A percentile compares a stretch with the other conserved stretches of the same genome.
These are phyloP conservation scores for Enteromius viviparus DNA, from an alignment of 2,797 vertebrate genomes.

Conservation along the genomic window DNA sequence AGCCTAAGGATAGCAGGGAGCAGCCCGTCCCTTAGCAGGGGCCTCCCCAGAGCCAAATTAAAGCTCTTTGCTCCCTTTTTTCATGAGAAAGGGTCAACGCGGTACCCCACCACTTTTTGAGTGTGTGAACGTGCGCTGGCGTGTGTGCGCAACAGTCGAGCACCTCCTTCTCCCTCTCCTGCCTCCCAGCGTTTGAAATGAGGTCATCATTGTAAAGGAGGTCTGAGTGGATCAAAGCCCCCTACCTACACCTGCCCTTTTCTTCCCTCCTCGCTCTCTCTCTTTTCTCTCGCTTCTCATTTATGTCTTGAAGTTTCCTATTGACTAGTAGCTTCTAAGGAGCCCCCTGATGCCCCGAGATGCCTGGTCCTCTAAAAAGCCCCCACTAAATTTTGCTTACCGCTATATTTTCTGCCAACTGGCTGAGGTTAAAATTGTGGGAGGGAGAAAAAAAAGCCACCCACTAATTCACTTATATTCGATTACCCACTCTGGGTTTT, in stretches of 20 bases:
- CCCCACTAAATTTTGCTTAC: constrained; percentile 59
- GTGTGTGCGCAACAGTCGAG: constrained; percentile 58
- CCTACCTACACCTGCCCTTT: constrained; percentile 80
- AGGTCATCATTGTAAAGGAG: constrained; percentile 83
- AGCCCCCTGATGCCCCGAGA: constrained; percentile 57
- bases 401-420: constrained; percentile 52
- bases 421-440: constrained; percentile 53
- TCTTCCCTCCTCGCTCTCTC: constrained; percentile 64
- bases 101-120: constrained; percentile 58
- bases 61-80: constrained; percentile 63
- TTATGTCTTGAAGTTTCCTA: constrained; percentile 62
- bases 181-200: constrained; percentile 86
- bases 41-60: constrained; percentile 80
- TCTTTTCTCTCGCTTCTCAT: constrained; percentile 51
- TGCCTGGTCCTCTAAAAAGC: constrained; percentile 52
- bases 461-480: constrained; percentile 62
- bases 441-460: constrained; percentile 18
- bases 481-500: constrained; percentile 56
- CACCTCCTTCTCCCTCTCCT: constrained; percentile 65
- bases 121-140: constrained; percentile 46
- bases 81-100: constrained; percentile 54
- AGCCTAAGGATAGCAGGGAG: constrained; percentile 59
- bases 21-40: constrained; percentile 44
- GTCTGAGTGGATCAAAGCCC: constrained; percentile 80
- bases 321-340: constrained; percentile 64